These are phyloP conservation scores for Galleria mellonella DNA, from an alignment of 1,140 invertebrate species.

Conservation along the genomic window DNA sequence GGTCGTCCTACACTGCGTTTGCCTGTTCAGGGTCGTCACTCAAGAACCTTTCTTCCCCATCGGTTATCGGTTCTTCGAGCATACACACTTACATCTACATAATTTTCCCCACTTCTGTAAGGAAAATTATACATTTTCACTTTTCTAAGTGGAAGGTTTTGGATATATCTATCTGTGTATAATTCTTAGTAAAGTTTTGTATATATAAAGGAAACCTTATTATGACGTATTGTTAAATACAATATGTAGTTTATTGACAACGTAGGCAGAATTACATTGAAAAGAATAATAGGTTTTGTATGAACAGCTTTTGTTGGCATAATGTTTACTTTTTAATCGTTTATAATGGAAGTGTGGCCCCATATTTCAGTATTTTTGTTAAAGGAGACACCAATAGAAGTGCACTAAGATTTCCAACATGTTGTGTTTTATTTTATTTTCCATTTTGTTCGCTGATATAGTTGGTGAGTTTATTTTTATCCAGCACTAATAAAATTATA, in stretches of 20 bases:
- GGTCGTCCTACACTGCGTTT: too few species aligned
- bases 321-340: constrained; percentile 11
- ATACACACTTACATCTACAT: too few species aligned
- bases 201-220: background rate
- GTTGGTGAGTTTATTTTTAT: constrained; percentile 19
- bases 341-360: constrained; percentile 17
- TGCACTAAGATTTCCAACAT: constrained; percentile 16
- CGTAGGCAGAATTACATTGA: background rate
- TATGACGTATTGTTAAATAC: background rate
- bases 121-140: too few species aligned
- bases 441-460: constrained; percentile 1
- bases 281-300: constrained; percentile 19
- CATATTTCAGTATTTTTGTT: constrained; percentile 20
- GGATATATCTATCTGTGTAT: too few species aligned
- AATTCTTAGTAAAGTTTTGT: too few species aligned
- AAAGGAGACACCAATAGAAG: constrained; percentile 11
- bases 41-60: too few species aligned
- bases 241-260: background rate
- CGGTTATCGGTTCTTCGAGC: too few species aligned
- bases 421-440: background rate
- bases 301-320: constrained; percentile 21
- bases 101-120: too few species aligned
- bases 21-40: too few species aligned
- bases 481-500: too few species aligned
- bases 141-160: too few species aligned